Conservation (phyloP, 2,797 vertebrate genomes). For the Cyprinodon diabolis region DNA sequence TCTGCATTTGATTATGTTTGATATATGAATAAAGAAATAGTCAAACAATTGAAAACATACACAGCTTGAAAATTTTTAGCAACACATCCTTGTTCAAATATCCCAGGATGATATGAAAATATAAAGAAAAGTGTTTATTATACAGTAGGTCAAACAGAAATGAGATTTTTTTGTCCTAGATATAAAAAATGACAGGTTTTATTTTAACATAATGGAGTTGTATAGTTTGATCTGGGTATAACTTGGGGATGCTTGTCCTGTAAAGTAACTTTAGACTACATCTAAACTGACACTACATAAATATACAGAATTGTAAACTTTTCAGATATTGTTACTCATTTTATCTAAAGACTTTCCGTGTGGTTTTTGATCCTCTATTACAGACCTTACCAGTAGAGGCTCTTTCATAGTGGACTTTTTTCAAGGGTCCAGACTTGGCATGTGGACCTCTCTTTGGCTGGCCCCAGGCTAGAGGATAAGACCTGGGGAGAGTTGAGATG, state of each 20-base stretch:
- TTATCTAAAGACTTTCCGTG: no score
- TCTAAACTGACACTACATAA: neutral
- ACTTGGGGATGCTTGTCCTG: neutral
- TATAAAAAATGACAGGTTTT: no score
- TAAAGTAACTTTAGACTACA: neutral
- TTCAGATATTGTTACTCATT: neutral
- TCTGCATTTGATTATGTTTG: neutral
- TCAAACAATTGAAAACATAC: neutral
- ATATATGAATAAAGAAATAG: neutral
- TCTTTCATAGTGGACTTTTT: slow-evolving; percentile 24
- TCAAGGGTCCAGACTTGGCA: slow-evolving; percentile 53
- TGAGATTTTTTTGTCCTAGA: no score
- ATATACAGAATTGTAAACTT: neutral
- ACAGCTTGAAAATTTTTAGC: neutral
- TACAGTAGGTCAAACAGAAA: neutral
- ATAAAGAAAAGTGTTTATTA: neutral
- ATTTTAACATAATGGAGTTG: no score
- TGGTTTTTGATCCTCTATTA: slow-evolving; percentile 13
- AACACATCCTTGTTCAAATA: neutral
- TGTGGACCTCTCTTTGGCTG: slow-evolving; percentile 59
- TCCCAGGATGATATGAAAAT: neutral
- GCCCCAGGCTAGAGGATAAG: slow-evolving; percentile 69
- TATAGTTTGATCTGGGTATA: neutral
- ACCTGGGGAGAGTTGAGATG: slow-evolving; percentile 82
- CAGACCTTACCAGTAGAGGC: slow-evolving; percentile 17